These are phyloP conservation scores for Meandrusa payeni DNA, from an alignment of 2,888 invertebrate species.

Conservation along the genomic window DNA sequence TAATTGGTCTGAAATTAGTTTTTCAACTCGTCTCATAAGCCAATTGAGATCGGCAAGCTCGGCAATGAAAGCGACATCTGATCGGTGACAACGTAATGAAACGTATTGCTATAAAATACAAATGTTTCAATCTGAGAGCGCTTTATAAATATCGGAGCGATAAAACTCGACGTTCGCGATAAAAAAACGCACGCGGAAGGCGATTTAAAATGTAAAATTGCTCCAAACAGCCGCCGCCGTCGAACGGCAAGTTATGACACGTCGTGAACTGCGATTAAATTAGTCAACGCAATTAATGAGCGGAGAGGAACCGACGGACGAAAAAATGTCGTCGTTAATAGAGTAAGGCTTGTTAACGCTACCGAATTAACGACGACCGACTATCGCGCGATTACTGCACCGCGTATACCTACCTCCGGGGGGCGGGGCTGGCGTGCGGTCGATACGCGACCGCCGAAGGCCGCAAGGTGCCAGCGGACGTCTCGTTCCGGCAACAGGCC, in stretches of 20 bases:
- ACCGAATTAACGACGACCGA: conserved; percentile 70
- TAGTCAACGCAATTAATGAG: conserved; percentile 40
- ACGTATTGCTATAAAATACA: conserved; percentile 4
- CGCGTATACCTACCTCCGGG: conserved; percentile 59
- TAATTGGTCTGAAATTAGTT: too few species aligned
- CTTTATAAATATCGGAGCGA: conserved; percentile 13
- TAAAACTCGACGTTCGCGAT: conserved; percentile 8
- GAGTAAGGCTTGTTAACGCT: conserved; percentile 65
- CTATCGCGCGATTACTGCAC: conserved; percentile 67
- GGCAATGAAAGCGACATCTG: too few species aligned
- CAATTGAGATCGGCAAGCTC: too few species aligned
- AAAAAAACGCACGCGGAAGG: conserved; percentile 12
- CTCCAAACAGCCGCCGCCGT: not conserved
- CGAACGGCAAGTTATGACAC: conserved; percentile 29
- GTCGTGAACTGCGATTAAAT: conserved; percentile 31
- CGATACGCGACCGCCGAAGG: conserved; percentile 49
- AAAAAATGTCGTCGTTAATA: conserved; percentile 68
- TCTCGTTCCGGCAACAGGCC: conserved; percentile 39
- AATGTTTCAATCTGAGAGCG: conserved; percentile 20
- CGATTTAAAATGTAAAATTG: conserved; percentile 5
- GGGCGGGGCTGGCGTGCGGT: conserved; percentile 48
- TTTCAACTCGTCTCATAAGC: too few species aligned
- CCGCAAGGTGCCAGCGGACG: conserved; percentile 30
- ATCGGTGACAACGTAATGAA: not conserved
- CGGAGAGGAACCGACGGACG: conserved; percentile 48